Percentiles rank a stretch among this genome's conserved stretches.
These are phyloP conservation scores for Leptocoma aspasia DNA, from an alignment of 2,113 vertebrate species.

Conservation along the genomic window DNA sequence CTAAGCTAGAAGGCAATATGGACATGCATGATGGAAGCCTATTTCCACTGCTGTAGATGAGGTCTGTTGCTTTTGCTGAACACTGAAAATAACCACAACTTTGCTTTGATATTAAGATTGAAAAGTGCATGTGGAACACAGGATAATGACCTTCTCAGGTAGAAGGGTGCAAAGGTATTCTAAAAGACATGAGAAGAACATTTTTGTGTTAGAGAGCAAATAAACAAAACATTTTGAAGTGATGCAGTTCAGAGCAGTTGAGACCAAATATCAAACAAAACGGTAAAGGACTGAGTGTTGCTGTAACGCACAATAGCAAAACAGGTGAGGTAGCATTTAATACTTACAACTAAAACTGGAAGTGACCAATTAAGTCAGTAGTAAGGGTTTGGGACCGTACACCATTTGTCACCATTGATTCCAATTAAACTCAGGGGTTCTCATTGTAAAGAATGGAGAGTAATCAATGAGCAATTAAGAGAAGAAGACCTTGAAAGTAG, in stretches of 20 bases:
- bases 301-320: not conserved
- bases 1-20: slow-evolving; percentile 17
- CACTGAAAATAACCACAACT: not conserved
- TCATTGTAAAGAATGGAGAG: not conserved
- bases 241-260: not conserved
- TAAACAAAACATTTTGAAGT: not conserved
- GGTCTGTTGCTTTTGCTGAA: not conserved
- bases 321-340: not conserved
- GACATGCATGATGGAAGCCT: slow-evolving; percentile 27
- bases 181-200: not conserved
- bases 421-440: not conserved
- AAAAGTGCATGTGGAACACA: not conserved
- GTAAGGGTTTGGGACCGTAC: rapidly evolving
- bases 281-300: not conserved
- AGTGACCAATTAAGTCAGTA: not conserved
- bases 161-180: not conserved
- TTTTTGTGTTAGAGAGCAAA: not conserved
- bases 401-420: slow-evolving; percentile 21
- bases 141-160: not conserved
- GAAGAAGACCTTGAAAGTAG: not conserved
- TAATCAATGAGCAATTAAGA: slow-evolving; percentile 45
- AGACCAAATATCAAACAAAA: not conserved
- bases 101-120: not conserved
- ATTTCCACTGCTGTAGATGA: not conserved
- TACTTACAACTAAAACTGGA: not conserved